phyloP scores from a whole-genome alignment of 2,113 vertebrate species.

The Bufo bufo region DNA sequence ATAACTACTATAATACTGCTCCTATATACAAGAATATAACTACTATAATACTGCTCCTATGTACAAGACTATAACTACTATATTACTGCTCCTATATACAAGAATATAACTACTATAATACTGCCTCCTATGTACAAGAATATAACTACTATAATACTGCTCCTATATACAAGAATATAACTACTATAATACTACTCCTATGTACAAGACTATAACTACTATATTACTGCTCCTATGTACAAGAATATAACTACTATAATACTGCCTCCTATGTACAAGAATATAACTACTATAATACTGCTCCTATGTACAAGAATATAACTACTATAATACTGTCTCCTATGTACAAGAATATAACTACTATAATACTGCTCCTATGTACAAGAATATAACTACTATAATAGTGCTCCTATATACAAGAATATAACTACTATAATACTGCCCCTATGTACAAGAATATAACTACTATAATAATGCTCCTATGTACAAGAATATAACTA shows the following conservation, averaged over 20 bases:
- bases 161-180: no score
- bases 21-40: not conserved
- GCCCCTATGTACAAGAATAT: not conserved
- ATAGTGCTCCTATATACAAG: not conserved
- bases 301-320: not conserved
- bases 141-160: slow-evolving; percentile 1
- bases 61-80: no score
- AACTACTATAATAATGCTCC: not conserved
- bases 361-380: not conserved
- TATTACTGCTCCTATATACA: not conserved
- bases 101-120: slow-evolving; percentile 1
- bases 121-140: not conserved
- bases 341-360: no score
- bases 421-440: not conserved
- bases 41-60: slow-evolving; percentile 5
- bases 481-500: not conserved
- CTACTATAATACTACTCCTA: not conserved
- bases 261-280: not conserved
- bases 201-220: not conserved
- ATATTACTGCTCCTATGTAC: not conserved
- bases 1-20: not conserved
- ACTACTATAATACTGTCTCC: not conserved
- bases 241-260: not conserved
- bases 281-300: slow-evolving; percentile 7
- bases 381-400: not conserved